These are phyloP conservation scores for Tragelaphus strepsiceros DNA, from an alignment of 2,113 vertebrate genomes.

Conservation along the genomic window DNA sequence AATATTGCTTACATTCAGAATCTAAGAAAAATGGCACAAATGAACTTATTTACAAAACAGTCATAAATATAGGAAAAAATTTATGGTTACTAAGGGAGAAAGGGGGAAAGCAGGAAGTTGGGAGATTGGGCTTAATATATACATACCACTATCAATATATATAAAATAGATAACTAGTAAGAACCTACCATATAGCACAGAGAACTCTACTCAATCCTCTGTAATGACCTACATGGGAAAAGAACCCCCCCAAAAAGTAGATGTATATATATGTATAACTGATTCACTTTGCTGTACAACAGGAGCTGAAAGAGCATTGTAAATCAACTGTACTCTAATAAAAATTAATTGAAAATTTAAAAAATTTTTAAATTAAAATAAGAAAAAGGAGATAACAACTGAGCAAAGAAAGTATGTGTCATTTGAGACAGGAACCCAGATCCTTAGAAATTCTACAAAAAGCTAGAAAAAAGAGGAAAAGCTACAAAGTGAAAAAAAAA, in stretches of 20 bases:
- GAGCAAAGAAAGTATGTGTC: background rate
- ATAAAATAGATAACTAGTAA: background rate
- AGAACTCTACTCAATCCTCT: background rate
- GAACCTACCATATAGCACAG: background rate
- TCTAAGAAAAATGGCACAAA: background rate
- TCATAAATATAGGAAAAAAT: background rate
- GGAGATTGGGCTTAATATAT: background rate
- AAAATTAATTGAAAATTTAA: background rate
- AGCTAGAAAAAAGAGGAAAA: background rate
- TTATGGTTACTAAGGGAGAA: background rate
- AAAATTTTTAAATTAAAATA: fast-evolving
- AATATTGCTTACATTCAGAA: background rate
- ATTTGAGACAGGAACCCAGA: background rate
- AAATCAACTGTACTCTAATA: background rate
- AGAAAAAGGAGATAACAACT: background rate
- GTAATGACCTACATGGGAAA: background rate
- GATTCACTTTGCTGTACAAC: background rate
- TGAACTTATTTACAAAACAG: background rate
- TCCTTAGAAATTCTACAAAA: background rate
- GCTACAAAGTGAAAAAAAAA: background rate
- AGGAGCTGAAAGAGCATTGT: background rate
- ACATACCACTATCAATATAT: background rate
- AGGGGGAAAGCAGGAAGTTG: background rate
- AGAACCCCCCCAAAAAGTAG: background rate
- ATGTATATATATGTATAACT: background rate